Evolutionary conservation across 2,797 vertebrate species (phyloP).

Genomic region (Picus viridis): DNA sequence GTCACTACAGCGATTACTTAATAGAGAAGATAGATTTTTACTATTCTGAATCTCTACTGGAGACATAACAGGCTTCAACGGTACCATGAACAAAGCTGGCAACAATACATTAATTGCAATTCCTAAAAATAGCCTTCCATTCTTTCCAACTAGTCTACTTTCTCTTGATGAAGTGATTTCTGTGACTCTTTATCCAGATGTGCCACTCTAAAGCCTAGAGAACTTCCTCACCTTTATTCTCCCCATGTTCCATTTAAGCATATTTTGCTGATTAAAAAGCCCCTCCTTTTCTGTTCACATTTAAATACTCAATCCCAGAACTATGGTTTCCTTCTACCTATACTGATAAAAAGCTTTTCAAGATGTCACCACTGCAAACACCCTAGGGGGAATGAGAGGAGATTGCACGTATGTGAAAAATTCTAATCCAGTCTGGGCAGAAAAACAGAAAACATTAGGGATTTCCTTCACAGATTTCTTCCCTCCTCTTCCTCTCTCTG

Average conservation of each 20-base stretch:
- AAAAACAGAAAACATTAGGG: not conserved
- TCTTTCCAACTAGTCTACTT: slow-evolving; percentile 28
- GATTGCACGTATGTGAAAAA: not conserved
- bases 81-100: not conserved
- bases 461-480: not conserved
- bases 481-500: not conserved
- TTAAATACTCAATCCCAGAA: not conserved
- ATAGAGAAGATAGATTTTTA: not conserved
- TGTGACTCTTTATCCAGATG: slow-evolving; percentile 46
- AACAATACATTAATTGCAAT: not conserved
- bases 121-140: slow-evolving; percentile 7
- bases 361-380: not conserved
- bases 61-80: not conserved
- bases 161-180: slow-evolving; percentile 49
- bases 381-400: not conserved
- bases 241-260: not conserved
- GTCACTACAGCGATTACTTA: not conserved
- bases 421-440: not conserved
- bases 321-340: not conserved
- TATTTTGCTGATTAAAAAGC: not conserved
- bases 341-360: not conserved
- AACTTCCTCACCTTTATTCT: slow-evolving; percentile 1
- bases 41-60: not conserved
- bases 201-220: not conserved
- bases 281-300: not conserved